phyloP scores from a whole-genome alignment of 2,797 vertebrate genomes.

The Oophaga sylvatica region DNA sequence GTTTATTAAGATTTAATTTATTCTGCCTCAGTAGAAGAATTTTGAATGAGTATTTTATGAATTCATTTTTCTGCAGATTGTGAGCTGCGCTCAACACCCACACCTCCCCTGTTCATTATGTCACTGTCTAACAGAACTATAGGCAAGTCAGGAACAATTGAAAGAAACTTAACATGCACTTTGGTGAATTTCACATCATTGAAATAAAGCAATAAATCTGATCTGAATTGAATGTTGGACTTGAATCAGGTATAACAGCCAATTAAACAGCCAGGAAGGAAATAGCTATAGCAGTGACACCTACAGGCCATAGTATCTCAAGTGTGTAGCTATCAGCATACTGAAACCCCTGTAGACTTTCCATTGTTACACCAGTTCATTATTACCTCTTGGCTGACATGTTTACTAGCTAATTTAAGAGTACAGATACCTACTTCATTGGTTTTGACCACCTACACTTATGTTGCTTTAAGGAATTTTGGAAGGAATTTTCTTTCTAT shows the following conservation, averaged over 20 bases:
- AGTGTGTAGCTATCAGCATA: background rate
- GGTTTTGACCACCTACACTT: no score
- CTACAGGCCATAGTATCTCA: background rate
- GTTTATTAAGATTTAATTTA: slow-evolving; percentile 44
- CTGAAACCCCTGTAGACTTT: background rate
- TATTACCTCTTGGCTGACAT: background rate
- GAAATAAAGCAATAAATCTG: background rate
- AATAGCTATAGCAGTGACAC: background rate
- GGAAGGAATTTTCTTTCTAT: background rate
- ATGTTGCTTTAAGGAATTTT: no score
- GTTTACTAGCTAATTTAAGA: no score
- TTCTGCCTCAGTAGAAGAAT: slow-evolving; percentile 35
- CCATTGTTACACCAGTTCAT: background rate
- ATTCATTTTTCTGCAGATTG: slow-evolving; percentile 49
- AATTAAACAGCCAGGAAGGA: background rate
- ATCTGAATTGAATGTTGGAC: background rate
- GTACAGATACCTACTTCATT: no score
- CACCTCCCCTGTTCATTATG: slow-evolving; percentile 38
- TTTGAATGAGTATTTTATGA: slow-evolving; percentile 46
- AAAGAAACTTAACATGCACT: background rate
- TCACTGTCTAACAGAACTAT: slow-evolving; percentile 20
- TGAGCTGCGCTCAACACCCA: slow-evolving; percentile 26
- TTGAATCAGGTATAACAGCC: background rate
- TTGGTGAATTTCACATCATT: background rate
- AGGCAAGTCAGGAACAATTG: background rate